Conservation (phyloP, 1,140 invertebrate species). For the Drosophila truncata region DNA sequence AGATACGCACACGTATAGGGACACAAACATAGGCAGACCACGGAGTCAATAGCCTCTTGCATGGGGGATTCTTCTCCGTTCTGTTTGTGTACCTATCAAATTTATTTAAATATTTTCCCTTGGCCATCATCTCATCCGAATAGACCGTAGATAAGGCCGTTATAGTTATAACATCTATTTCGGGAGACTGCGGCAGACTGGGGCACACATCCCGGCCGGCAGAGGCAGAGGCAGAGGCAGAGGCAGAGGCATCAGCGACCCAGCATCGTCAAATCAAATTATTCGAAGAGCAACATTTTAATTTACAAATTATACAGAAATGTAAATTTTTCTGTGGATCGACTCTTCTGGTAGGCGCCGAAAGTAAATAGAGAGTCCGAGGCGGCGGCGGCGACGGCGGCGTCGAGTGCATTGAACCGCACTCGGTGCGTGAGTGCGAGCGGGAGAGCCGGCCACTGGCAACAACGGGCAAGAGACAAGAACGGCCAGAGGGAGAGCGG, state of each 20-base stretch:
- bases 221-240: too few relatives aligned
- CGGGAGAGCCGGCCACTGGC: conserved; percentile 35
- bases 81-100: conserved; percentile 70
- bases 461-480: conserved; percentile 12
- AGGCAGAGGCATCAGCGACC: neutral
- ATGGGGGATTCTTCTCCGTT: conserved; percentile 29
- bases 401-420: conserved; percentile 74
- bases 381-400: conserved; percentile 8
- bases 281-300: conserved; percentile 44
- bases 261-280: conserved; percentile 28
- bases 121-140: neutral
- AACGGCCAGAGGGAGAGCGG: conserved; percentile 9
- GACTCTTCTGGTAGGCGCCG: conserved; percentile 47
- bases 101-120: conserved; percentile 74
- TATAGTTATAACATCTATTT: conserved; percentile 55
- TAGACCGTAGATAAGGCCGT: conserved; percentile 38
- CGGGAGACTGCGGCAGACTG: neutral
- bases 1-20: conserved; percentile 15
- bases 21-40: conserved; percentile 1
- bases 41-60: conserved; percentile 76
- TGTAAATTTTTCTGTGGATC: conserved; percentile 63
- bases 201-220: too few relatives aligned
- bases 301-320: conserved; percentile 58
- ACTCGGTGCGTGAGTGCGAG: conserved; percentile 58
- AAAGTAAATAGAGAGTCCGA: conserved; percentile 76